Evolutionary conservation across 1,140 invertebrate genomes (phyloP).

Genomic region (Nylanderia fulva): DNA sequence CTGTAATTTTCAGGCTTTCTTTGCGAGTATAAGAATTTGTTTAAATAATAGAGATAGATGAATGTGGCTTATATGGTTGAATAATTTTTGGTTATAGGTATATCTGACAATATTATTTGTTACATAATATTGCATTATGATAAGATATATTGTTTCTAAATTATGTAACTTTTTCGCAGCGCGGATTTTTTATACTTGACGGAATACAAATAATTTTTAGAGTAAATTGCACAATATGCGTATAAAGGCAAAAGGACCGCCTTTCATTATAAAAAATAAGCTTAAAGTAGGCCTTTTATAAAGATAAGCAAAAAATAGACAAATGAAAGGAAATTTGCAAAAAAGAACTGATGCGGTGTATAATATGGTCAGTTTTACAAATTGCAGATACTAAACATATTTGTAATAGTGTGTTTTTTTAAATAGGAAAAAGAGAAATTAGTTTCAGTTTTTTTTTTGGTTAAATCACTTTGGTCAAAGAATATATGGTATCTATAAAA

Average conservation of each 20-base stretch:
- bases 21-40: not conserved
- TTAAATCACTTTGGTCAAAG: not conserved
- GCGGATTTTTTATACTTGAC: not conserved
- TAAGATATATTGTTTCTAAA: no score
- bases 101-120: not conserved
- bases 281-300: not conserved
- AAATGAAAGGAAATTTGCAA: not conserved
- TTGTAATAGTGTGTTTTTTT: not conserved
- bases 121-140: not conserved
- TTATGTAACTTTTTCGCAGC: no score
- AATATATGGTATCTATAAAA: not conserved
- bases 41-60: not conserved
- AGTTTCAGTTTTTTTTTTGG: slow-evolving; percentile 52
- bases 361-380: not conserved
- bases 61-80: not conserved
- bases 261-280: not conserved
- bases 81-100: slow-evolving; percentile 2
- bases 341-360: not conserved
- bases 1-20: not conserved
- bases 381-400: not conserved
- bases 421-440: slow-evolving; percentile 72
- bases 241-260: no score
- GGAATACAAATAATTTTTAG: not conserved
- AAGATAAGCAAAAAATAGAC: not conserved
- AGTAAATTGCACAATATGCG: not conserved